phyloP scores from a whole-genome alignment of 2,888 invertebrate genomes.

The Tineola bisselliella region DNA sequence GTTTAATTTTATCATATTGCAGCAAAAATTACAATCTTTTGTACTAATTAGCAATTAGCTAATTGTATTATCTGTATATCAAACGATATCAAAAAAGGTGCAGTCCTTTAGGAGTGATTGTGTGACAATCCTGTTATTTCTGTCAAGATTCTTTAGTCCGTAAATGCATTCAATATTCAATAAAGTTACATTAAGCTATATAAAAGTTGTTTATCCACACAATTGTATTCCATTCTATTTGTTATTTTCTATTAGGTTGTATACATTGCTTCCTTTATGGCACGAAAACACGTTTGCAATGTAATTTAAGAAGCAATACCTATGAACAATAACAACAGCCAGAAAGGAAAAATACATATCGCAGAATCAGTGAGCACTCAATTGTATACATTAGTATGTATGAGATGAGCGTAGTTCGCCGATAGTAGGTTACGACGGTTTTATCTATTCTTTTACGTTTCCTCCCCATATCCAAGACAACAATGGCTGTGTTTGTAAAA shows the following conservation, averaged over 20 bases:
- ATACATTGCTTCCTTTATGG: neutral
- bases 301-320: neutral
- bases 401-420: neutral
- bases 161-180: no score
- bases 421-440: constrained; percentile 1
- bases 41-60: no score
- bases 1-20: neutral
- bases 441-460: constrained; percentile 5
- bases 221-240: neutral
- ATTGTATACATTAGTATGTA: constrained; percentile 8
- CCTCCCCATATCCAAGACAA: neutral
- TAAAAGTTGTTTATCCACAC: no score
- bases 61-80: no score
- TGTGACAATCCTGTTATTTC: no score
- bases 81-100: no score
- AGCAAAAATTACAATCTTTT: neutral
- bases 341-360: neutral
- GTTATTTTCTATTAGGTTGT: neutral
- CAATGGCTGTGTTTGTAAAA: neutral
- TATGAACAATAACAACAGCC: neutral
- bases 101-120: no score
- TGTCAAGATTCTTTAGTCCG: no score
- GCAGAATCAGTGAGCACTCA: neutral
- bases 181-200: no score
- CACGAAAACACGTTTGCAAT: neutral